Percentiles rank a stretch among this genome's conserved stretches.
phyloP scores from a whole-genome alignment of 30 jellyfish, hydroid and myxozoan species.

The Turritopsis rubra region DNA sequence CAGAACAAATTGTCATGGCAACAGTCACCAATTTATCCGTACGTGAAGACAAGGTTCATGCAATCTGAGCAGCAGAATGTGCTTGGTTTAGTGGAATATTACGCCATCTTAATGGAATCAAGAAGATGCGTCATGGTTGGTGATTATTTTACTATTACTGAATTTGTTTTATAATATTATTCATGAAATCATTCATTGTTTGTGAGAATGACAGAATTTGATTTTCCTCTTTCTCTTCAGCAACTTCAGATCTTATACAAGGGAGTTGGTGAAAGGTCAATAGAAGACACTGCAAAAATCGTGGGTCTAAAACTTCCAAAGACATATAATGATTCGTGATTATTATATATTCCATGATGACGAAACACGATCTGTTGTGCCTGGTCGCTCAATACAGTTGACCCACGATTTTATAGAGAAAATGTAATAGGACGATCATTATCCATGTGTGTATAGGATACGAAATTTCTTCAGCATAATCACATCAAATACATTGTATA shows the following conservation, averaged over 20 bases:
- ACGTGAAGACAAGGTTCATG: not conserved
- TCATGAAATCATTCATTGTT: not conserved
- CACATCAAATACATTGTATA: too few relatives aligned
- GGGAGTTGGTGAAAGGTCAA: slow-evolving; percentile 70
- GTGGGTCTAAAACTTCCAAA: slow-evolving; percentile 82
- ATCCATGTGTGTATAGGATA: too few relatives aligned
- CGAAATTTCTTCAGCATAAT: too few relatives aligned
- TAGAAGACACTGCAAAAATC: slow-evolving; percentile 68
- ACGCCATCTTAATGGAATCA: not conserved
- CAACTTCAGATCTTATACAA: slow-evolving; percentile 25
- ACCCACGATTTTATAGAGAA: too few relatives aligned
- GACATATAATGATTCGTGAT: slow-evolving; percentile 22
- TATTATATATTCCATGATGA: not conserved
- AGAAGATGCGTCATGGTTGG: not conserved
- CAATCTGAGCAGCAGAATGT: not conserved
- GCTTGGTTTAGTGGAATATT: not conserved
- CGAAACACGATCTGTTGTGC: not conserved
- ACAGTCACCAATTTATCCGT: not conserved
- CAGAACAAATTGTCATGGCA: not conserved
- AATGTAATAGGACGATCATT: too few relatives aligned
- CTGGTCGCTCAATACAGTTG: not conserved
- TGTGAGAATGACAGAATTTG: not conserved
- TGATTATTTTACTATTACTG: not conserved
- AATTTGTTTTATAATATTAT: too few relatives aligned
- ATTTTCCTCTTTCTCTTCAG: not conserved